Conservation (phyloP, 2,888 invertebrate species). For the Drosophila koepferae region DNA sequence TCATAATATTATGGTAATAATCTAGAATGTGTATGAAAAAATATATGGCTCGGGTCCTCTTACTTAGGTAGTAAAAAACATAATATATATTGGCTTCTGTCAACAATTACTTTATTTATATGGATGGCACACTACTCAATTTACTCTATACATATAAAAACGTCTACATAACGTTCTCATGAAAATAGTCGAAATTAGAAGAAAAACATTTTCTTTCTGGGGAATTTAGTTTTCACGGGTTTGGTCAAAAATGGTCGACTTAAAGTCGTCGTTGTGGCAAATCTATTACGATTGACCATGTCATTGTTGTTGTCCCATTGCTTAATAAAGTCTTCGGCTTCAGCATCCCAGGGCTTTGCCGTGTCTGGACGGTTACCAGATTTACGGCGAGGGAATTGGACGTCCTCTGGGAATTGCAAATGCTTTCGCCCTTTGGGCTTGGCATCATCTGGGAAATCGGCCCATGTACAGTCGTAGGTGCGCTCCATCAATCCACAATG, state of each 20-base stretch:
- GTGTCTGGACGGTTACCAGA: constrained; percentile 26
- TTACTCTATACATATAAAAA: background rate
- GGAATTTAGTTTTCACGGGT: background rate
- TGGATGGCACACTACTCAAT: background rate
- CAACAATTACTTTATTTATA: background rate
- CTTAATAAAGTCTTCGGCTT: constrained; percentile 36
- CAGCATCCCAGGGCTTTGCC: constrained; percentile 38
- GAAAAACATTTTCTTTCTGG: constrained; percentile 9
- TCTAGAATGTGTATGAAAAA: too few species aligned
- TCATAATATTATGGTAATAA: too few species aligned
- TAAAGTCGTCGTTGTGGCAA: background rate
- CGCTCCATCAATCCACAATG: constrained; percentile 55
- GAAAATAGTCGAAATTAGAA: constrained; percentile 1
- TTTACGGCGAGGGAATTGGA: background rate
- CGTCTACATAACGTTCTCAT: too few species aligned
- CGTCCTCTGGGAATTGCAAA: background rate
- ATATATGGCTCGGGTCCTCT: too few species aligned
- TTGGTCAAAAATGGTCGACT: background rate
- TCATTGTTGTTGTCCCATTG: constrained; percentile 37
- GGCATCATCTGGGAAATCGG: constrained; percentile 59
- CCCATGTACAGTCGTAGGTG: constrained; percentile 77
- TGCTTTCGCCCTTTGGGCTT: background rate
- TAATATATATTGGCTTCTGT: background rate
- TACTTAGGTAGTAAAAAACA: background rate
- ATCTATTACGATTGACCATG: constrained; percentile 26